These are phyloP conservation scores for Nasonia oneida DNA, from an alignment of 2,888 invertebrate genomes.

Conservation along the genomic window DNA sequence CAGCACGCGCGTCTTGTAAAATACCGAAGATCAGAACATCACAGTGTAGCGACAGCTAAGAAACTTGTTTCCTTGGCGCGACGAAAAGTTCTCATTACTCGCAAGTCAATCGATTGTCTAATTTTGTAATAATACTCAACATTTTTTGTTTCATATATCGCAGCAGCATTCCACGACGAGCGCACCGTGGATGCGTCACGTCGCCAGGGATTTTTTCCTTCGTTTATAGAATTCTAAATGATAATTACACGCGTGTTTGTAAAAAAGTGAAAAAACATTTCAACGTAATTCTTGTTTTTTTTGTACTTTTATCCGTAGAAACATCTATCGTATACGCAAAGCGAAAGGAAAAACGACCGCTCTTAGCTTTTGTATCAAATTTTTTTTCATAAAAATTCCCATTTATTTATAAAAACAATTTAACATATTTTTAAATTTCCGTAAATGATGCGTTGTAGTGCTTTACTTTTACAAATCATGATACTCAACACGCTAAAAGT, in stretches of 20 bases:
- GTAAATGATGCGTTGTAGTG: slow-evolving; percentile 20
- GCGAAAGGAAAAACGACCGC: slow-evolving; percentile 42
- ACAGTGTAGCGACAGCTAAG: slow-evolving; percentile 62
- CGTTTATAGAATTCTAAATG: slow-evolving; percentile 51
- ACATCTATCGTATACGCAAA: slow-evolving; percentile 26
- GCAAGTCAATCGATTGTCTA: slow-evolving; percentile 68
- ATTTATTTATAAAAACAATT: slow-evolving; percentile 32
- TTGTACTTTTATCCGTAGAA: slow-evolving; percentile 59
- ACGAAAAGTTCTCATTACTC: slow-evolving; percentile 67
- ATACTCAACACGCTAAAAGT: slow-evolving; percentile 20
- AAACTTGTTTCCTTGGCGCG: slow-evolving; percentile 58
- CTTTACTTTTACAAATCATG: slow-evolving; percentile 45
- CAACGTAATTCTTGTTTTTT: slow-evolving; percentile 50
- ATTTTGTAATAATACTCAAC: slow-evolving; percentile 71
- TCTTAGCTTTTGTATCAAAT: slow-evolving; percentile 47
- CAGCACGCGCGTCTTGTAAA: slow-evolving; percentile 43
- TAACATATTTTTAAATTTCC: slow-evolving; percentile 12
- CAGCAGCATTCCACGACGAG: slow-evolving; percentile 66
- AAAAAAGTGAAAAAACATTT: slow-evolving; percentile 60
- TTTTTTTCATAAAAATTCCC: slow-evolving; percentile 45
- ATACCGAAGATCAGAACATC: slow-evolving; percentile 63
- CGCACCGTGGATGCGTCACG: slow-evolving; percentile 30
- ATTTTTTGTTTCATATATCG: slow-evolving; percentile 58
- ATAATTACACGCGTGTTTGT: slow-evolving; percentile 51
- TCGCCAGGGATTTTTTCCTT: slow-evolving; percentile 59